Evolutionary conservation across 1,140 invertebrate species (phyloP), one percentile per base, ranked within the genome.

Genomic region (Babylonia areolata): DNA sequence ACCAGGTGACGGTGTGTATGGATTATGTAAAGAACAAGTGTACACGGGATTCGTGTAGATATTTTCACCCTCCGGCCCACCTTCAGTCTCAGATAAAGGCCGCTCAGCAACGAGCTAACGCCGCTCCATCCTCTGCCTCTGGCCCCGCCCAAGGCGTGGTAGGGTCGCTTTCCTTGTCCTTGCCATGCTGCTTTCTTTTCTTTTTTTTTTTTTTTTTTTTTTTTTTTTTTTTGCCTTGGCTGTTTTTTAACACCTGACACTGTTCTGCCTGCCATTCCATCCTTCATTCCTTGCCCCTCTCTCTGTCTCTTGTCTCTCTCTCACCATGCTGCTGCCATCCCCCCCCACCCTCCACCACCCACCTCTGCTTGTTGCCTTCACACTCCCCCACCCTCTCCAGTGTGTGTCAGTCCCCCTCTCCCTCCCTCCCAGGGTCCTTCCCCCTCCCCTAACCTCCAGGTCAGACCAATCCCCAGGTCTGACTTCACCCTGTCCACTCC

Each of bases 11-110:
- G 96, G 98, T 99, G 96, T 99, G 98, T 97, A 98, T 99, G 97
- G 98, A 99, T 96, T 97, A 97, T 96, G 97, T 98, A 96, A 98
- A 98, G 95, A 97, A 97, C 94, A 96, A 97, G 95, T 98, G 97
- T 95, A 96, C 96, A 93, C 97, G 97, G 94, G 97, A 97, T 94
- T 96, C 97, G 95, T 98, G 97, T 97, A 98, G 97, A 97, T 98
- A 94, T 91, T 94, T 93, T 90, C 94, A 94, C 91, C 93, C 94
- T 54, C 93, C 94, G 96, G 96, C 98, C 96, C 98, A 99, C 97
- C 97, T 99, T 95, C 97, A 98, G 97, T 97, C 97, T 96, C 97
- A 98, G 97, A 97, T 99, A 97, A 98, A 98, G 97, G 97, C 96
- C 95, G 96, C 97, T 96, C 97, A 95, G 90, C 94, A 93, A 89